phyloP scores from a whole-genome alignment of 2,113 vertebrate species.

The Aythya baeri region DNA sequence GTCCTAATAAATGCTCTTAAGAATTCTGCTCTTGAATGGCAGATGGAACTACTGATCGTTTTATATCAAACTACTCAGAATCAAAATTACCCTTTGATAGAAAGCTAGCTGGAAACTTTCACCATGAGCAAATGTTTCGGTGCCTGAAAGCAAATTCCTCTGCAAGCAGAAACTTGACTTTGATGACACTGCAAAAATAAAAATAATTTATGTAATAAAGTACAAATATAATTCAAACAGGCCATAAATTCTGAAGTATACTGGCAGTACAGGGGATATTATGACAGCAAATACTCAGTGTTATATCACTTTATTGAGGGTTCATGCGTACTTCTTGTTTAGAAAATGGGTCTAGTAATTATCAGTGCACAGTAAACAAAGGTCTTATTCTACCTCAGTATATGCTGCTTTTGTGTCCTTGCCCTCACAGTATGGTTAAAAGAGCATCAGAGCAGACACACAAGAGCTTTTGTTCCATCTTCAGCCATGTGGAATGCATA shows the following conservation, averaged over 20 bases:
- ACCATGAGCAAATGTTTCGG: neutral
- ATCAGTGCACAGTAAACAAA: constrained; percentile 34
- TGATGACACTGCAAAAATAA: neutral
- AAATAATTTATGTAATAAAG: neutral
- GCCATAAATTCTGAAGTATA: constrained; percentile 21
- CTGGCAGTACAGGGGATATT: neutral
- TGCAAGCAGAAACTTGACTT: constrained; percentile 6
- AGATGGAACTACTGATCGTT: neutral
- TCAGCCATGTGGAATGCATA: constrained; percentile 90
- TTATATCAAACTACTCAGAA: neutral
- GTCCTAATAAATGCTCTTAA: neutral
- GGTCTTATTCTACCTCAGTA: constrained; percentile 21
- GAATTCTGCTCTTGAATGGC: neutral
- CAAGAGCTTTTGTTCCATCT: constrained; percentile 82
- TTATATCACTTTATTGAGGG: constrained; percentile 19
- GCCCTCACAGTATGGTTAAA: constrained; percentile 50
- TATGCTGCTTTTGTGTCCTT: constrained; percentile 12
- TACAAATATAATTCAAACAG: constrained; percentile 19
- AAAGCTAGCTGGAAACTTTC: constrained; percentile 1
- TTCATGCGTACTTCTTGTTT: constrained; percentile 30
- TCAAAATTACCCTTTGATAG: neutral
- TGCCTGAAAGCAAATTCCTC: constrained; percentile 34
- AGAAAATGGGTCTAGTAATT: constrained; percentile 16
- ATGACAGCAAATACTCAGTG: constrained; percentile 14
- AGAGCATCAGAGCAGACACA: constrained; percentile 56